Base-by-base conservation (phyloP, 1,140 invertebrate species). In the Achroia grisella region DNA sequence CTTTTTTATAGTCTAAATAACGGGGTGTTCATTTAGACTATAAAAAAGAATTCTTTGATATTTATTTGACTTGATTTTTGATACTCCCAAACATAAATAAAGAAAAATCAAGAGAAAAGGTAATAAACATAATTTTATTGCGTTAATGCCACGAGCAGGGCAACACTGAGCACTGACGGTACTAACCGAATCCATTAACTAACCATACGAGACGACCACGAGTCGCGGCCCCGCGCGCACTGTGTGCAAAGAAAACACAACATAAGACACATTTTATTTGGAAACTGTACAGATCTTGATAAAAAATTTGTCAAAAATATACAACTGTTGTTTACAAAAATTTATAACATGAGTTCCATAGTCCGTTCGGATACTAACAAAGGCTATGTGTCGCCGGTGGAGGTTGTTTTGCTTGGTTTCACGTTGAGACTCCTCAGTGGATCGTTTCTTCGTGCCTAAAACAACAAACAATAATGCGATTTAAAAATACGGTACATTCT, bases 361-460 rank as follows among this genome's bases (percentile, higher is more conserved):
- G n/a, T 44, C 29, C 13, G 17, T 46, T 35, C 43, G 41, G 36
- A 66, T 78, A 75, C 71, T 75, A 74, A 76, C 77, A 67, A 49
- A 33, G 32, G 52, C 65, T 76, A 79, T 10, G 75, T 64, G 53
- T 63, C 66, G 10, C 51, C 65, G 0, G 60, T 40, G 0, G 57
- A 17, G 5, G 52, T 8, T 5, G 50, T 17, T 39, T 66, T 66
- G 40, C 56, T 53, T 10, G 57, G 65, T 37, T 74, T 76, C 23
- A 76, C 40, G 34, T 77, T 58, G 40, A 87, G 67, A 44, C 72
- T 85, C 17, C 68, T 64, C 17, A 87, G 58, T 0, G 85, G 85
- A 50, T 87, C 77, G 42, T 63, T 82, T 33, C 67, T 68, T 4
- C 81, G 71, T 0, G 81, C 84, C 84, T 86, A 3, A 43, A 71